Percentiles rank a stretch among this genome's conserved stretches.
Conservation (phyloP, 2,113 vertebrate species). For the Apteryx mantelli region DNA sequence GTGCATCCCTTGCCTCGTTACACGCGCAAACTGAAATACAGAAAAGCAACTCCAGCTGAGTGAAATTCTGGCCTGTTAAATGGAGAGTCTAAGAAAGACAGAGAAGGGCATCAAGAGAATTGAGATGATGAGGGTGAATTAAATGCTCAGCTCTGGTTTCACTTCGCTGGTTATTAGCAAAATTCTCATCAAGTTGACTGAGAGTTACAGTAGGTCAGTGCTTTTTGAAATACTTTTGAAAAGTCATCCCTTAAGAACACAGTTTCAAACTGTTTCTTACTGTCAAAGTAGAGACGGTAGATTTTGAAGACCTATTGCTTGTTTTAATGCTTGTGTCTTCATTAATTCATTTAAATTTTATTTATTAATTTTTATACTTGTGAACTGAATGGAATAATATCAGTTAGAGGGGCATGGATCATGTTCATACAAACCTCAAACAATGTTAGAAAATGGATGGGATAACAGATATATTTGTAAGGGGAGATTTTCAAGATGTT, state of each 20-base stretch:
- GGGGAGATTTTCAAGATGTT: not conserved
- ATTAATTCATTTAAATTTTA: not conserved
- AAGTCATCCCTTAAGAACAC: not conserved
- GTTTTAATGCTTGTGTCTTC: not conserved
- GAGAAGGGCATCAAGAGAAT: not conserved
- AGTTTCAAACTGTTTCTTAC: not conserved
- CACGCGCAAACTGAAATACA: not conserved
- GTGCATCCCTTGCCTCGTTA: not conserved
- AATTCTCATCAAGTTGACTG: not conserved
- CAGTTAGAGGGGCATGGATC: not conserved
- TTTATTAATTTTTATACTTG: not conserved
- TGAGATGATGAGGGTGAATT: not conserved
- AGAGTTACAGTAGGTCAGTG: not conserved
- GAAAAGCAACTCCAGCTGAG: not conserved
- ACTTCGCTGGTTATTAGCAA: not conserved
- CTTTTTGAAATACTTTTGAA: not conserved
- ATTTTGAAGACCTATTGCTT: not conserved
- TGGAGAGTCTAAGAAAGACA: not conserved
- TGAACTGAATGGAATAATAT: not conserved
- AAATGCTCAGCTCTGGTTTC: not conserved
- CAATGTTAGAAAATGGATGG: not conserved
- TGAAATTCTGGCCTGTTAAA: not conserved
- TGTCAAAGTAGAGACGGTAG: not conserved
- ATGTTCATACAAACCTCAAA: not conserved
- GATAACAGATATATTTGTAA: conserved; percentile 20